Conservation (phyloP, 2,797 vertebrate species). For the Sebastes cheni region DNA sequence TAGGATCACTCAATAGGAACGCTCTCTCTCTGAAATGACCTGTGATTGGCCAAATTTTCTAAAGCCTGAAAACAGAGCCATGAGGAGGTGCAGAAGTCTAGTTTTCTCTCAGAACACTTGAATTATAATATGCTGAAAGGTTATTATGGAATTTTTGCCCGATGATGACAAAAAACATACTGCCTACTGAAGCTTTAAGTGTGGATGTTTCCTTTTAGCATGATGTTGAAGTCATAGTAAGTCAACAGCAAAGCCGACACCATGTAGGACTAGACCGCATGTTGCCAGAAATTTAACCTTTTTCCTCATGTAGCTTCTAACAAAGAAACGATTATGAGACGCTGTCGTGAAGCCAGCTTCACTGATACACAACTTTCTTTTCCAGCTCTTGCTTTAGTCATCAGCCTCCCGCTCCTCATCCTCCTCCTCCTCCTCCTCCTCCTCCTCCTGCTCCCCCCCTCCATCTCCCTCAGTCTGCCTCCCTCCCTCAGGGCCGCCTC, state of each 20-base stretch:
- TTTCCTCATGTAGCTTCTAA: conserved; percentile 12
- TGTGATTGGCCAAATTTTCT: no score
- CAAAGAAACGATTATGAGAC: conserved; percentile 25
- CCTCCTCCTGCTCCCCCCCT: conserved; percentile 2
- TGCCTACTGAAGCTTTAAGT: not conserved
- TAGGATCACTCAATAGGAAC: no score
- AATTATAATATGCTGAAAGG: no score
- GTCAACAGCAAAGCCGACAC: conserved; percentile 18
- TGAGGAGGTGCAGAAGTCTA: no score
- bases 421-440: conserved; percentile 5
- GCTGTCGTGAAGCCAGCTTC: conserved; percentile 23
- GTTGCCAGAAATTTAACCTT: conserved; percentile 26
- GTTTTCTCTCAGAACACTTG: no score
- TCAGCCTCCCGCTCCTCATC: not conserved
- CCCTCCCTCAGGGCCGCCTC: conserved; percentile 15
- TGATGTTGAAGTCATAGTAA: not conserved
- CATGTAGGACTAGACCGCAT: conserved; percentile 7
- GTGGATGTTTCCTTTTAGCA: not conserved
- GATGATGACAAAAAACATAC: no score
- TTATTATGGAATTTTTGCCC: no score
- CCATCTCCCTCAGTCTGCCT: conserved; percentile 14
- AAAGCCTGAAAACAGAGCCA: no score
- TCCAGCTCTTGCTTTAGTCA: conserved; percentile 26
- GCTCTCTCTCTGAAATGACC: no score
- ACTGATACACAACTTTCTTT: conserved; percentile 33